Conservation (phyloP, 2,797 vertebrate genomes). For the Esox masquinongy region DNA sequence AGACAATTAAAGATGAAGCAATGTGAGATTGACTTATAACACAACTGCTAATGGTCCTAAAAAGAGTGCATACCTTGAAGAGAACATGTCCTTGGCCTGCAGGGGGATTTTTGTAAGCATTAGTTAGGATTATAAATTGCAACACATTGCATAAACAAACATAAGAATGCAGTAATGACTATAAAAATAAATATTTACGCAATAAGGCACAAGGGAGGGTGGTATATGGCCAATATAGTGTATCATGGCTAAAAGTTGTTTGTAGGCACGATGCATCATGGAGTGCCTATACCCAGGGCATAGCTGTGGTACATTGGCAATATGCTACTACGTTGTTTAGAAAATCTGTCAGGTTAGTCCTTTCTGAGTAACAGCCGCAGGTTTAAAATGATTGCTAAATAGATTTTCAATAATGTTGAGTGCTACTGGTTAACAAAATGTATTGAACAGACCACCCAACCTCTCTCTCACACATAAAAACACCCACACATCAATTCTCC, state of each 20-base stretch:
- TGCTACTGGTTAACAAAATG: neutral
- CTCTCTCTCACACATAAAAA: neutral
- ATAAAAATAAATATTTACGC: too few relatives aligned
- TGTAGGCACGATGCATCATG: too few relatives aligned
- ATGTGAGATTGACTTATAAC: neutral
- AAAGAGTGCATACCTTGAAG: neutral
- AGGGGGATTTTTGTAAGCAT: neutral
- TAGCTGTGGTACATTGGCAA: too few relatives aligned
- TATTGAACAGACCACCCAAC: neutral
- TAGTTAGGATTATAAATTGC: neutral
- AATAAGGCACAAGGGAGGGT: too few relatives aligned
- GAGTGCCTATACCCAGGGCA: too few relatives aligned
- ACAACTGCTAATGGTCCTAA: neutral
- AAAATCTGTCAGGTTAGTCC: neutral
- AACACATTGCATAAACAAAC: neutral
- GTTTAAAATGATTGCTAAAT: slow-evolving; percentile 13
- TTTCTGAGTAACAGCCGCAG: neutral
- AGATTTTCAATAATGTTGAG: slow-evolving; percentile 14
- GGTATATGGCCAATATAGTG: too few relatives aligned
- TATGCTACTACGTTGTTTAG: neutral
- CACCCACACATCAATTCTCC: slow-evolving; percentile 3
- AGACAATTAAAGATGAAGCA: too few relatives aligned
- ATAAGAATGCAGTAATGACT: neutral
- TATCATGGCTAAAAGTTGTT: too few relatives aligned
- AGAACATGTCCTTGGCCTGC: neutral